Evolutionary conservation across 2,888 invertebrate genomes (phyloP), one percentile per base, ranked within the genome.

Genomic region (Notodonta ziczac): DNA sequence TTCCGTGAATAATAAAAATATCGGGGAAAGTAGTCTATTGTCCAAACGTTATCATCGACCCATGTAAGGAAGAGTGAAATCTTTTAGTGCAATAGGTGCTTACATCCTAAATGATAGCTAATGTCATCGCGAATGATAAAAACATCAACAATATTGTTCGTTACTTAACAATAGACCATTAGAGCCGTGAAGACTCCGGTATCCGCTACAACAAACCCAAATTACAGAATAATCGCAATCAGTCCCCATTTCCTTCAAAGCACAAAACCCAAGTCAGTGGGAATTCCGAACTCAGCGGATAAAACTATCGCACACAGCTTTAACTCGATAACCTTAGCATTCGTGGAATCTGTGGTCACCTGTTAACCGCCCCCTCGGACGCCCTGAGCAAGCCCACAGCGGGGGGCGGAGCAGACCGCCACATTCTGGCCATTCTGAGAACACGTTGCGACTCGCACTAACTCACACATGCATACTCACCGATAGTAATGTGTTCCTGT

Each of bases 391-490:
- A 57, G 67, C 62, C 55, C 56, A 56, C 35, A 14, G 68, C 65
- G 75, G 72, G 83, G 70, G 81, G 74, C 63, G 74, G 66, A 73
- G 80, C 24, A 80, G 80, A 13, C 73, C 82, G 53, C 13, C 5
- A 14, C 61, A 62, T 52, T 65, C 59, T 74, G 76, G 80, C 62
- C 56, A 56, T 67, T 65, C 70, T 51, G 65, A 67, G 65, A 81
- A 83, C 89, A 83, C 78, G 88, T 87, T 82, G 69, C 73, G 69
- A 89, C 86, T 69, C 69, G 87, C 76, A 68, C 69, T 72, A 70
- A 80, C 78, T 32, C 80, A 85, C 87, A 78, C 85, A 78, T 61
- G 77, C 73, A 63, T 7, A 73, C 74, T 70, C 61, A 71, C 62
- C 71, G 56, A 63, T 61, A 61, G 58, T 78, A 63, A 48, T 65